phyloP scores from a whole-genome alignment of 2,888 invertebrate genomes.

The Protonemura montana region DNA sequence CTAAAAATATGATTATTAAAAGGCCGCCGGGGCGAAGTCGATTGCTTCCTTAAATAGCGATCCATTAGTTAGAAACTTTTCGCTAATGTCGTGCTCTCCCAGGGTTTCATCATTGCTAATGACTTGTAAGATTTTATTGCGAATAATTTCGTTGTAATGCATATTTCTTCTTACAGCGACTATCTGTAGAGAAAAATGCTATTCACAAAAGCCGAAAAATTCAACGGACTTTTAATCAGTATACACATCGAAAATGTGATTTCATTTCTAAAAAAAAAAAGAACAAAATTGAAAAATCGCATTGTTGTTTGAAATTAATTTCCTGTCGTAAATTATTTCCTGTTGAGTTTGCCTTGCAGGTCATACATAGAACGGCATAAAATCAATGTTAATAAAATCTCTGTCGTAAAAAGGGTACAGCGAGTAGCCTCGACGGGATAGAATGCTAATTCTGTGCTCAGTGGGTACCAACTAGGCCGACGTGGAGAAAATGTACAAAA shows the following conservation, averaged over 20 bases:
- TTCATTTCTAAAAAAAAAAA: neutral
- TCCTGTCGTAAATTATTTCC: conserved; percentile 35
- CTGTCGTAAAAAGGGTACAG: neutral
- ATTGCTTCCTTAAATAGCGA: conserved; percentile 7
- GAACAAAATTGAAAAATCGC: neutral
- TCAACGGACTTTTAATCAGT: neutral
- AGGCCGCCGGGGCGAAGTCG: neutral
- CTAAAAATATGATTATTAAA: conserved; percentile 12
- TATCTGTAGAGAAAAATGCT: neutral
- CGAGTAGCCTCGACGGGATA: neutral
- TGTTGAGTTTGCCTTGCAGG: neutral
- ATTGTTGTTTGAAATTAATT: conserved; percentile 30
- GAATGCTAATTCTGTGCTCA: neutral
- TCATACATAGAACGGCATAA: neutral
- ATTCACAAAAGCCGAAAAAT: neutral
- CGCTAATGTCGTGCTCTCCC: neutral
- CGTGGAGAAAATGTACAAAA: neutral
- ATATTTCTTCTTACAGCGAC: neutral
- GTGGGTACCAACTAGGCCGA: neutral
- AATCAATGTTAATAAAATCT: neutral
- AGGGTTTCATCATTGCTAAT: conserved; percentile 12
- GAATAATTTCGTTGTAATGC: conserved; percentile 4
- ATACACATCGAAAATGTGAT: neutral
- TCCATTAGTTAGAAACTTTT: conserved; percentile 3
- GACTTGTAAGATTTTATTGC: neutral